Conservation (phyloP, 2,888 invertebrate species). For the Colostygia pectinataria region DNA sequence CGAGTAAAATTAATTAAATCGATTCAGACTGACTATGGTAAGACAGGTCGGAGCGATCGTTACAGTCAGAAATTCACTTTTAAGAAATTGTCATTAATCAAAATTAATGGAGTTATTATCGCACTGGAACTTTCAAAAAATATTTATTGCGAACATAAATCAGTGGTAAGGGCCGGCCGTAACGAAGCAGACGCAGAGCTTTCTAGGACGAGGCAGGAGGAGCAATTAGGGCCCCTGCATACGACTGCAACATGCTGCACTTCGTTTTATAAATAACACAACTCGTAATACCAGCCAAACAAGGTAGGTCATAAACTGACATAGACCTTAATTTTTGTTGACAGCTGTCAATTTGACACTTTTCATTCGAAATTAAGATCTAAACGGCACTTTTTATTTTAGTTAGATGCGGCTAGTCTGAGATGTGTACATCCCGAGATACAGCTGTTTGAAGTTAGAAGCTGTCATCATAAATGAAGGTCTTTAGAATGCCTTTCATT, state of each 20-base stretch:
- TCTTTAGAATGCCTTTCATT: too few species aligned
- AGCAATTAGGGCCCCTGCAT: slow-evolving; percentile 48
- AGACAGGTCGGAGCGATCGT: slow-evolving; percentile 45
- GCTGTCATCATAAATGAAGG: too few species aligned
- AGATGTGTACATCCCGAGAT: too few species aligned
- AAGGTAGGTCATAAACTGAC: too few species aligned
- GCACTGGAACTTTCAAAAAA: slow-evolving; percentile 81
- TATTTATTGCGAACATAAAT: slow-evolving; percentile 80
- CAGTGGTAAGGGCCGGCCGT: slow-evolving; percentile 79
- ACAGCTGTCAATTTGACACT: too few species aligned
- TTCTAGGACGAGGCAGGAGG: slow-evolving; percentile 73
- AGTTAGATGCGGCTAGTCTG: too few species aligned
- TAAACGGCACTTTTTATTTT: too few species aligned
- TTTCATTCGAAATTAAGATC: too few species aligned
- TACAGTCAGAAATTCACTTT: slow-evolving; percentile 69
- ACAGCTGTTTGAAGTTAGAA: too few species aligned
- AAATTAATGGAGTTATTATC: slow-evolving; percentile 83
- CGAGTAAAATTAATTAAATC: slow-evolving; percentile 71
- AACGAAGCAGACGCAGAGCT: slow-evolving; percentile 70
- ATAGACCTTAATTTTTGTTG: too few species aligned
- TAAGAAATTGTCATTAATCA: slow-evolving; percentile 81
- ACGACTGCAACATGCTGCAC: slow-evolving; percentile 6
- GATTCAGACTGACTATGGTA: slow-evolving; percentile 55
- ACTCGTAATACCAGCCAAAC: too few species aligned
- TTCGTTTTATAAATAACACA: background rate